phyloP scores from a whole-genome alignment of 2,113 vertebrate genomes.

The Caretta caretta region DNA sequence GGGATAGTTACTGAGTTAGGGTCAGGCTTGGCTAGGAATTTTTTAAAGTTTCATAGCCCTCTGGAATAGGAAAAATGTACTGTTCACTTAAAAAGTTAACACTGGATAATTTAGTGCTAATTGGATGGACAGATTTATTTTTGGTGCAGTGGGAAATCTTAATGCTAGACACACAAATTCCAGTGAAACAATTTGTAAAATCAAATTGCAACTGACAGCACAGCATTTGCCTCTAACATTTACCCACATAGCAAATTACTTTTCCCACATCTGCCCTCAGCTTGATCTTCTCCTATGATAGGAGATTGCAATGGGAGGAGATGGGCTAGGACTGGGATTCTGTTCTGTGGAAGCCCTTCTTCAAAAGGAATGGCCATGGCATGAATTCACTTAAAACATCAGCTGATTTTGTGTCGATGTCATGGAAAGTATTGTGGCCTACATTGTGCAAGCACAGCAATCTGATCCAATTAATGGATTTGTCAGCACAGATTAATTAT shows the following conservation, averaged over 20 bases:
- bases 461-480: constrained; percentile 56
- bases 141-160: constrained; percentile 48
- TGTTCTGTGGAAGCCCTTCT: neutral
- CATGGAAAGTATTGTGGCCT: constrained; percentile 37
- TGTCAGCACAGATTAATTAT: constrained; percentile 39
- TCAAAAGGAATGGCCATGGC: neutral
- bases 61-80: neutral
- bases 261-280: constrained; percentile 40
- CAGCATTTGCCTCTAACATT: constrained; percentile 39
- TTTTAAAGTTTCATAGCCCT: neutral
- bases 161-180: constrained; percentile 58
- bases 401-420: constrained; percentile 20
- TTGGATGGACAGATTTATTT: constrained; percentile 69
- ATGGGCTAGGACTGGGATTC: constrained; percentile 8
- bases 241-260: constrained; percentile 57
- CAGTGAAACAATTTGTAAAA: constrained; percentile 64
- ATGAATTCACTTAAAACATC: neutral
- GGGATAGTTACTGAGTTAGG: neutral
- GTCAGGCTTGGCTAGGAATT: neutral
- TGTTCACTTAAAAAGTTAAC: constrained; percentile 53
- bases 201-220: constrained; percentile 71
- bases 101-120: constrained; percentile 65
- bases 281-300: constrained; percentile 12
- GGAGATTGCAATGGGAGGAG: neutral
- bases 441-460: constrained; percentile 6